Conservation (phyloP, 2,797 vertebrate genomes). For the Xerus rutilus region DNA sequence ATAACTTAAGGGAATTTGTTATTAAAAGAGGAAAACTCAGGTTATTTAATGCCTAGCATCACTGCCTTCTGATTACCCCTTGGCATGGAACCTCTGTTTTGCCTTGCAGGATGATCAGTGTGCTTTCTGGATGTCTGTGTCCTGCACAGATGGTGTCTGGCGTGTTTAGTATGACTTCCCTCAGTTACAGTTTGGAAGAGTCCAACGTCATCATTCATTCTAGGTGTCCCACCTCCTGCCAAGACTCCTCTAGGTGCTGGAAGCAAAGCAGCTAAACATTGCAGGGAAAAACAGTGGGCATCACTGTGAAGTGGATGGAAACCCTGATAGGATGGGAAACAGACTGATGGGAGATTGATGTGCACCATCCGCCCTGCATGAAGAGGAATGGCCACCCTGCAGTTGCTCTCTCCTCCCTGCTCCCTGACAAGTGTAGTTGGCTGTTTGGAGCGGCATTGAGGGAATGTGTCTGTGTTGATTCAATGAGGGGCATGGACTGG, state of each 20-base stretch:
- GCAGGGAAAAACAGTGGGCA: background rate
- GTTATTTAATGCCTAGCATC: background rate
- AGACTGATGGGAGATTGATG: constrained; percentile 20
- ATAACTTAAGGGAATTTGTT: background rate
- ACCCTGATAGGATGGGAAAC: background rate
- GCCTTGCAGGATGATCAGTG: background rate
- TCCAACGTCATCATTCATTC: background rate
- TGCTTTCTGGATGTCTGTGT: background rate
- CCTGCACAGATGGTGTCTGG: constrained; percentile 31
- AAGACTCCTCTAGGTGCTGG: constrained; percentile 38
- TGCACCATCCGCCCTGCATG: rapidly evolving
- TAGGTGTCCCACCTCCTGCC: constrained; percentile 40
- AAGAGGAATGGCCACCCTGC: background rate
- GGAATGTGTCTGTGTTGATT: constrained; percentile 7
- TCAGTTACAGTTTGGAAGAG: background rate
- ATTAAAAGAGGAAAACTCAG: background rate
- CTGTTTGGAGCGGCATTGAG: background rate
- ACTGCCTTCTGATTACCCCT: background rate
- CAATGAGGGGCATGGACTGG: background rate
- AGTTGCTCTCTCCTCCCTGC: background rate
- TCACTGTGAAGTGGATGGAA: background rate
- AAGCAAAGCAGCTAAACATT: background rate
- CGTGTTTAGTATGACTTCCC: background rate
- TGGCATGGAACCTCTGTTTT: background rate
- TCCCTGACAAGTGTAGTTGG: background rate